A percentile compares a stretch with the other conserved stretches of the same genome.
Conservation (phyloP, 2,113 vertebrate genomes). For the Tupaia tana region DNA sequence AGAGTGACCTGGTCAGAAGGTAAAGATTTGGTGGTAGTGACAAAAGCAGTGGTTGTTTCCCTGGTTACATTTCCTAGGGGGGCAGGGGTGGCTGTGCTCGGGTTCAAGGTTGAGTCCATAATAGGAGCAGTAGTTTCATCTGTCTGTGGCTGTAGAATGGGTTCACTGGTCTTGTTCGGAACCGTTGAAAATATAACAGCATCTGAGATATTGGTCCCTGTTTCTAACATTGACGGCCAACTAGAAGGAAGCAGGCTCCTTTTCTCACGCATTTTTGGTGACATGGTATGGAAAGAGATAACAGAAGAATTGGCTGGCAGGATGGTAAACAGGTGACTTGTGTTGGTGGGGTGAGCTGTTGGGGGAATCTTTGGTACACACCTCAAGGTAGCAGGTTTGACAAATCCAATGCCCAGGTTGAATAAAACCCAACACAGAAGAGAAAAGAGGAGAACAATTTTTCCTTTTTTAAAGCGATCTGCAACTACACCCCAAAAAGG, state of each 20-base stretch:
- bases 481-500: conserved; percentile 99
- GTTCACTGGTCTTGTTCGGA: conserved; percentile 28
- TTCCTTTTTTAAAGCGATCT: conserved; percentile 96
- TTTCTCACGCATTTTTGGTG: conserved; percentile 67
- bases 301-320: conserved; percentile 23
- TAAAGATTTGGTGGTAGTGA: conserved; percentile 70
- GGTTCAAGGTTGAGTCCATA: conserved; percentile 31
- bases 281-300: background rate
- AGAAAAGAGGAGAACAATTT: conserved; percentile 95
- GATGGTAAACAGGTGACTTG: conserved; percentile 81
- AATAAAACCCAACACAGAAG: conserved; percentile 97
- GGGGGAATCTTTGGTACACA: conserved; percentile 87
- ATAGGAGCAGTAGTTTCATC: conserved; percentile 43
- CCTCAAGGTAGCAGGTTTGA: conserved; percentile 92
- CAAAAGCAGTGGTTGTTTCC: conserved; percentile 19
- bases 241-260: conserved; percentile 67
- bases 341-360: conserved; percentile 83
- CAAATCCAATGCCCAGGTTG: conserved; percentile 96
- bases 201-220: conserved; percentile 55
- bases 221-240: conserved; percentile 1
- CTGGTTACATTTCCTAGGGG: conserved; percentile 42
- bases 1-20: conserved; percentile 85
- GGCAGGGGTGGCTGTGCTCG: conserved; percentile 57
- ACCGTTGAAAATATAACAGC: conserved; percentile 43
- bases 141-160: conserved; percentile 52